These are phyloP conservation scores for Podiceps cristatus DNA, from an alignment of 2,113 vertebrate species.

Conservation along the genomic window DNA sequence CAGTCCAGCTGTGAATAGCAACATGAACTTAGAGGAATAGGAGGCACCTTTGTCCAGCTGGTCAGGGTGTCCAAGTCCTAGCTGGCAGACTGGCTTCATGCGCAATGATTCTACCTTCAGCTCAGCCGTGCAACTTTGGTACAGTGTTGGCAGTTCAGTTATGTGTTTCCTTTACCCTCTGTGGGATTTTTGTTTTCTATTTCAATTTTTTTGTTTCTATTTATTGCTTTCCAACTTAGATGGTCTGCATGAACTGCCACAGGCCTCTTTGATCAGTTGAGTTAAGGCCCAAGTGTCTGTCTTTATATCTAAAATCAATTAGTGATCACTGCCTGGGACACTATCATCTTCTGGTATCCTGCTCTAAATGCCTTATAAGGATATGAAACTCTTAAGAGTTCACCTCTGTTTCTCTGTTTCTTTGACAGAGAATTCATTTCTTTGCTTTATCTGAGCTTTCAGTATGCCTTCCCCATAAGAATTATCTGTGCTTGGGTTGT, in stretches of 20 bases:
- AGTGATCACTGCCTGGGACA: neutral
- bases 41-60: neutral
- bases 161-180: neutral
- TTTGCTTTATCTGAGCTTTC: neutral
- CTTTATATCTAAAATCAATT: neutral
- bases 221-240: neutral
- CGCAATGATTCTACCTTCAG: neutral
- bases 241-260: neutral
- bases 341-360: neutral
- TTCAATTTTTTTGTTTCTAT: neutral
- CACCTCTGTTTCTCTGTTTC: neutral
- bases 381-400: neutral
- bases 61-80: neutral
- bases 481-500: neutral
- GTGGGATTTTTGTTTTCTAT: neutral
- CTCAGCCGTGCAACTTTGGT: neutral
- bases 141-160: neutral
- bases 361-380: neutral
- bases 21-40: neutral
- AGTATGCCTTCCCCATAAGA: neutral
- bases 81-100: neutral
- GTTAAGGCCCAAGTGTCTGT: neutral
- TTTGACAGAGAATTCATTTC: neutral
- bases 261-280: neutral
- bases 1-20: neutral